A percentile compares a stretch with the other conserved stretches of the same genome.
Evolutionary conservation across 2,888 invertebrate genomes (phyloP).

Genomic region (Ceraclea dissimilis): DNA sequence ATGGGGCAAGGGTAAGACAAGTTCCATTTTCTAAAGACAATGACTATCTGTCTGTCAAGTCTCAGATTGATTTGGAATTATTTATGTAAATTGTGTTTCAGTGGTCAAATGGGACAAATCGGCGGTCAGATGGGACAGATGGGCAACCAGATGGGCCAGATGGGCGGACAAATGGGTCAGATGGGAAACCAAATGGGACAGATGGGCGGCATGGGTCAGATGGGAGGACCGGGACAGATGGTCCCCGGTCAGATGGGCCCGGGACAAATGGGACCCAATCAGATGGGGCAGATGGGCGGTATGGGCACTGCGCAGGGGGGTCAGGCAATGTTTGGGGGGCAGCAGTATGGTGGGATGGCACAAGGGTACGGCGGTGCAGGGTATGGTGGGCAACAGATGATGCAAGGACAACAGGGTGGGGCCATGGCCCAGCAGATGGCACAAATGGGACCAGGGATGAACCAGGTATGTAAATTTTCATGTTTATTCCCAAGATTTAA

Average conservation of each 20-base stretch:
- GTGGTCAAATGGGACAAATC: conserved; percentile 41
- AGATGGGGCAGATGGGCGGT: conserved; percentile 40
- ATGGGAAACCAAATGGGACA: conserved; percentile 41
- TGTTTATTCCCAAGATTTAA: background rate
- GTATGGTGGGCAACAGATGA: conserved; percentile 44
- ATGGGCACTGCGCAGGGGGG: conserved; percentile 41
- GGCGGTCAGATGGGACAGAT: conserved; percentile 39
- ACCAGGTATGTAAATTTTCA: conserved; percentile 35
- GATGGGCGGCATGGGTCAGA: conserved; percentile 30
- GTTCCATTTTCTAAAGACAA: too few species aligned
- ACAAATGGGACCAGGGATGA: conserved; percentile 44
- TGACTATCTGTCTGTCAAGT: too few species aligned
- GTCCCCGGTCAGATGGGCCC: conserved; percentile 39
- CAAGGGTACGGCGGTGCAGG: conserved; percentile 32
- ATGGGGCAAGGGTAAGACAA: conserved; percentile 32
- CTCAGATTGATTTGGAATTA: too few species aligned
- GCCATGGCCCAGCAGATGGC: conserved; percentile 39
- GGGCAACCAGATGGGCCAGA: conserved; percentile 39
- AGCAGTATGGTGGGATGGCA: conserved; percentile 44
- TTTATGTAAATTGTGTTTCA: conserved; percentile 23
- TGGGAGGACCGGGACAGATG: conserved; percentile 33
- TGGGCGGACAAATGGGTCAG: conserved; percentile 40
- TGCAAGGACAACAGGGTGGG: conserved; percentile 33
- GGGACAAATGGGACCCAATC: conserved; percentile 39
- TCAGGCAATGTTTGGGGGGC: conserved; percentile 51